phyloP scores from a whole-genome alignment of 35 echinoderm and acorn worm species.

The Apostichopus californicus region DNA sequence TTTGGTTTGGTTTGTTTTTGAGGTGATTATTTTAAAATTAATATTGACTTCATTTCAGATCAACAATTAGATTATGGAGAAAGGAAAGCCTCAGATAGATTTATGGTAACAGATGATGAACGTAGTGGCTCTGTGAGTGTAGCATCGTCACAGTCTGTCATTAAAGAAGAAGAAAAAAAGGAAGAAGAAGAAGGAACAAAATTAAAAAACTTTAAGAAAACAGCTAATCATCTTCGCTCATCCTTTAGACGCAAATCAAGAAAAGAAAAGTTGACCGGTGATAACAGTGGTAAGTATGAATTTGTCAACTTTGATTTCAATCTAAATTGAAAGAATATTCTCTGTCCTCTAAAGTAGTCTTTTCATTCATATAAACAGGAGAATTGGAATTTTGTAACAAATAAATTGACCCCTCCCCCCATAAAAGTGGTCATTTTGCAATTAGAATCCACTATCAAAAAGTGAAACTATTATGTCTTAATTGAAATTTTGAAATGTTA shows the following conservation, averaged over 20 bases:
- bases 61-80: not conserved
- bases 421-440: no score
- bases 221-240: not conserved
- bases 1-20: no score
- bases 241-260: not conserved
- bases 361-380: no score
- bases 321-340: no score
- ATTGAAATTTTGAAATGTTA: no score
- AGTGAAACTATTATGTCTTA: no score
- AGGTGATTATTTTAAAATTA: no score
- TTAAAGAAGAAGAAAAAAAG: not conserved
- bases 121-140: not conserved
- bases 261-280: not conserved
- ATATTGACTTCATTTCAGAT: not conserved
- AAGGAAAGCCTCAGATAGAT: not conserved
- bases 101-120: not conserved
- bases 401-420: no score
- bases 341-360: no score
- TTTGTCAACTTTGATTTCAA: no score
- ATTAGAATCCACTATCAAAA: no score
- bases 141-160: not conserved
- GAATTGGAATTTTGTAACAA: no score
- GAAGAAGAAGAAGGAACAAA: not conserved
- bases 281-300: not conserved
- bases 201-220: not conserved